These are phyloP conservation scores for Scylla paramamosain DNA, from an alignment of 1,140 invertebrate genomes.

Conservation along the genomic window DNA sequence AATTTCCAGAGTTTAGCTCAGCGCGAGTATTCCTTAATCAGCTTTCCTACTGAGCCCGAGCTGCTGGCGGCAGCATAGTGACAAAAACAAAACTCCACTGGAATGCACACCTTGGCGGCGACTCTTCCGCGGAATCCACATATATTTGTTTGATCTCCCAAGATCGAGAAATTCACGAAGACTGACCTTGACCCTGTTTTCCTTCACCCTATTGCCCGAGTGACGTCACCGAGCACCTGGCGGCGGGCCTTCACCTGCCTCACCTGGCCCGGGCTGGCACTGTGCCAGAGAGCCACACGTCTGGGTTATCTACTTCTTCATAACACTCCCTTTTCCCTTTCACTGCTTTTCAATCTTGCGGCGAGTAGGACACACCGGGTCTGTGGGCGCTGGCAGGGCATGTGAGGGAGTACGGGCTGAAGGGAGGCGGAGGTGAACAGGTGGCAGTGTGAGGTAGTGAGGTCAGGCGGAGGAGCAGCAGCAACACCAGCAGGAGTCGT, in stretches of 20 bases:
- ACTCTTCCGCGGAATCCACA: neutral
- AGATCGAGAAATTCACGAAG: neutral
- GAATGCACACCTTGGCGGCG: slow-evolving; percentile 29
- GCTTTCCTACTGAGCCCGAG: slow-evolving; percentile 21
- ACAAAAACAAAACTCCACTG: slow-evolving; percentile 30
- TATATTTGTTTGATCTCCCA: neutral
- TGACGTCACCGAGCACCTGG: slow-evolving; percentile 72
- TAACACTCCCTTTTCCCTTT: neutral
- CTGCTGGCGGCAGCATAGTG: slow-evolving; percentile 36
- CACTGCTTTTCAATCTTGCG: slow-evolving; percentile 41
- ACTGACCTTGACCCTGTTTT: slow-evolving; percentile 68
- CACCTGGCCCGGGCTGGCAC: slow-evolving; percentile 72
- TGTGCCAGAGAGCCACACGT: slow-evolving; percentile 61
- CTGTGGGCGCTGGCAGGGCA: slow-evolving; percentile 40
- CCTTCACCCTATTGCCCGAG: slow-evolving; percentile 47
- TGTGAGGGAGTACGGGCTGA: slow-evolving; percentile 25
- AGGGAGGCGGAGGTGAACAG: slow-evolving; percentile 63
- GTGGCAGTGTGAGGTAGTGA: slow-evolving; percentile 71
- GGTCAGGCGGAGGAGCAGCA: slow-evolving; percentile 58
- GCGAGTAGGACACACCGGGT: neutral
- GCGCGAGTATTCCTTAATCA: neutral
- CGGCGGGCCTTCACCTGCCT: slow-evolving; percentile 66
- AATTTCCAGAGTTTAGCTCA: slow-evolving; percentile 34
- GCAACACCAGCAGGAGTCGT: slow-evolving; percentile 51
- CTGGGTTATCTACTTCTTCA: slow-evolving; percentile 38